Percentiles rank a stretch among this genome's conserved stretches.
phyloP scores from a whole-genome alignment of 2,113 vertebrate species.

The Tragelaphus imberbis region DNA sequence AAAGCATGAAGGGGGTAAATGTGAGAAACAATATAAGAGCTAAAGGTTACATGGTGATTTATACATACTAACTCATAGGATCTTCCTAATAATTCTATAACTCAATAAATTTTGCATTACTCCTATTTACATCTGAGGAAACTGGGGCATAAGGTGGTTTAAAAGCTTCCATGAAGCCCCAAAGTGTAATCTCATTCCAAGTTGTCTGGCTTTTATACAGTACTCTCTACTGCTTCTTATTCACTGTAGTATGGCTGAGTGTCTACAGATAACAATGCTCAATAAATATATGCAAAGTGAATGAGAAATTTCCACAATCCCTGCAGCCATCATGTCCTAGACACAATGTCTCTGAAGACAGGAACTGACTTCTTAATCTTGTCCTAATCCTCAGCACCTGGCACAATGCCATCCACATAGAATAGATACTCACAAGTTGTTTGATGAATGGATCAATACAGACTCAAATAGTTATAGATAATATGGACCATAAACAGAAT shows the following conservation, averaged over 20 bases:
- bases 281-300: neutral
- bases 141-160: neutral
- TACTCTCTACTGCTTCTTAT: neutral
- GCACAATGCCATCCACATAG: neutral
- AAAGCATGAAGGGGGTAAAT: neutral
- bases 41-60: neutral
- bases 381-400: neutral
- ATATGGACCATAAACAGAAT: neutral
- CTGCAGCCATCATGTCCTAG: neutral
- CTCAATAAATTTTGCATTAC: neutral
- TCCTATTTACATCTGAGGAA: neutral
- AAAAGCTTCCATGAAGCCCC: neutral
- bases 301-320: neutral
- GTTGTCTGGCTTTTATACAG: neutral
- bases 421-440: neutral
- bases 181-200: neutral
- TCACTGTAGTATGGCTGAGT: neutral
- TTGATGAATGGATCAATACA: neutral
- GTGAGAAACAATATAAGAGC: neutral
- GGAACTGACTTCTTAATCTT: neutral
- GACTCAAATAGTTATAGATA: neutral
- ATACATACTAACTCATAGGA: neutral
- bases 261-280: neutral
- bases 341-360: neutral
- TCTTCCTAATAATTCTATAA: neutral